Conservation (phyloP, 1,140 invertebrate genomes). For the Notospermus geniculatus region DNA sequence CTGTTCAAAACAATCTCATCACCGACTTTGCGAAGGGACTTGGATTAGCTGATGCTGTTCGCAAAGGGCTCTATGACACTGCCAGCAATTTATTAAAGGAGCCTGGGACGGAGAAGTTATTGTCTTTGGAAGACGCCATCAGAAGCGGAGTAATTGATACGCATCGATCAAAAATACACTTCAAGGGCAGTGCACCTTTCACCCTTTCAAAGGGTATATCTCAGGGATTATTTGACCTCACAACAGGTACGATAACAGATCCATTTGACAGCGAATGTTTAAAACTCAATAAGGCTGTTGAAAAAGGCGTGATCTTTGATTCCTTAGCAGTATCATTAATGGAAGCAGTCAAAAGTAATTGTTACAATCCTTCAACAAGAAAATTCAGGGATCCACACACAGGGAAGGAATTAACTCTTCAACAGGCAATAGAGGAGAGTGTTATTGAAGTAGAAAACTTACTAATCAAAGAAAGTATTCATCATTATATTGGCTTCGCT, state of each 20-base stretch:
- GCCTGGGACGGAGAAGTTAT: background rate
- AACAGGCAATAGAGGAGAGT: background rate
- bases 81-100: background rate
- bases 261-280: background rate
- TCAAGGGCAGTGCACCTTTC: background rate
- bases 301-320: background rate
- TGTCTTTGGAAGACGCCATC: background rate
- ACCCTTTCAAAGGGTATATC: background rate
- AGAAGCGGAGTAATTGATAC: background rate
- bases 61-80: background rate
- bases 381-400: background rate
- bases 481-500: no score
- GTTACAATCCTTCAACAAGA: background rate
- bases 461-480: no score
- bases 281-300: background rate
- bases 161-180: background rate
- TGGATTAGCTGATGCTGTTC: background rate
- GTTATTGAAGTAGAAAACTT: no score
- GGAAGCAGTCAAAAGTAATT: slow-evolving; percentile 4
- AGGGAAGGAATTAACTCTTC: background rate
- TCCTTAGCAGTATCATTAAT: background rate
- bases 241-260: background rate
- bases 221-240: background rate
- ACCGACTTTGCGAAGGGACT: background rate
- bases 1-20: background rate